phyloP scores from a whole-genome alignment of 2,888 invertebrate species.

The Agonopterix arenella region DNA sequence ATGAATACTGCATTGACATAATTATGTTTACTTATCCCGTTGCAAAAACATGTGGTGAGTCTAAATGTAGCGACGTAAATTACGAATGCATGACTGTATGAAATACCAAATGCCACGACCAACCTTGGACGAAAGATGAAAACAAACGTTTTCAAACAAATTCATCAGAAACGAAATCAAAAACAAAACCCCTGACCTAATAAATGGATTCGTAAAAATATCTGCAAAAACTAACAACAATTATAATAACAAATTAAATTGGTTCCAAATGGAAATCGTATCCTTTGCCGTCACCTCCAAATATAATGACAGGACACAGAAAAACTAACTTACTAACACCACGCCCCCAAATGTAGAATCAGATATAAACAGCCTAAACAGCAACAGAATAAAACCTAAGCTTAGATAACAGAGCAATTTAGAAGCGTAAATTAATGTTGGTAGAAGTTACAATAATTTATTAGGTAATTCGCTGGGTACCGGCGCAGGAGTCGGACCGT shows the following conservation, averaged over 20 bases:
- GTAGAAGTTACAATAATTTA: constrained; percentile 33
- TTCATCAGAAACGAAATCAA: no score
- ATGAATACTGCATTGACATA: no score
- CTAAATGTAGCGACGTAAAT: no score
- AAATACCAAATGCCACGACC: no score
- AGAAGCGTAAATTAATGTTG: constrained; percentile 7
- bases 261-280: constrained; percentile 53
- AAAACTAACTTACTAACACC: constrained; percentile 16
- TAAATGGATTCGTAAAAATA: no score
- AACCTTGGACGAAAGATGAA: no score
- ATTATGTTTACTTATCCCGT: no score
- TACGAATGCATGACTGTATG: no score
- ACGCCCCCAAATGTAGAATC: not conserved
- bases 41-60: no score
- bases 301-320: constrained; percentile 57
- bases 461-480: constrained; percentile 40
- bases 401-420: not conserved
- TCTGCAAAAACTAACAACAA: not conserved
- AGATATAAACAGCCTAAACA: not conserved
- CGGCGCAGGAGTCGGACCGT: constrained; percentile 46
- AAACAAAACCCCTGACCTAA: no score
- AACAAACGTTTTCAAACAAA: no score
- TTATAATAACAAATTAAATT: not conserved
- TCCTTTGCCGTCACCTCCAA: constrained; percentile 53
- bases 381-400: constrained; percentile 5